Evolutionary conservation across 2,888 invertebrate genomes (phyloP).

Genomic region (Trypoxylon attenuatum): DNA sequence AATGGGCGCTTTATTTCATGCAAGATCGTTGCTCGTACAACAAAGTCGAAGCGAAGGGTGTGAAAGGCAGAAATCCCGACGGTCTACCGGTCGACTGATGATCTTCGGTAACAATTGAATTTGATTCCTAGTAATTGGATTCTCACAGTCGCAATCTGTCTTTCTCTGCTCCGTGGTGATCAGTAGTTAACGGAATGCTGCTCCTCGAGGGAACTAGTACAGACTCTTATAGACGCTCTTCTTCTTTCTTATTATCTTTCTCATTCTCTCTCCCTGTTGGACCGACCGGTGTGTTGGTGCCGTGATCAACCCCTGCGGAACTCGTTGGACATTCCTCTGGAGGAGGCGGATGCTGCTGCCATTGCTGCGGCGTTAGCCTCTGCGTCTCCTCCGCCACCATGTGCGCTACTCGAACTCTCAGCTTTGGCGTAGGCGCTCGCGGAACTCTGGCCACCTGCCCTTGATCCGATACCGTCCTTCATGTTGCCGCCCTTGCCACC

Average conservation of each 20-base stretch:
- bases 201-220: too few species aligned
- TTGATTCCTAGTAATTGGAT: slow-evolving; percentile 22
- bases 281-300: neutral
- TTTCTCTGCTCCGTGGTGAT: slow-evolving; percentile 7
- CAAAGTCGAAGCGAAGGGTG: neutral
- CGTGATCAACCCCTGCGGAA: neutral
- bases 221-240: too few species aligned
- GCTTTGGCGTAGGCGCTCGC: neutral
- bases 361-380: neutral
- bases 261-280: neutral
- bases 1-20: slow-evolving; percentile 18
- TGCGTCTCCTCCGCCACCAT: neutral
- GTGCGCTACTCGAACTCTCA: neutral
- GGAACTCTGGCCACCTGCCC: neutral
- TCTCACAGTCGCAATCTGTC: slow-evolving; percentile 9
- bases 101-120: slow-evolving; percentile 37
- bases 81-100: neutral
- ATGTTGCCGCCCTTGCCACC: neutral
- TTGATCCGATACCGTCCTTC: neutral
- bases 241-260: too few species aligned
- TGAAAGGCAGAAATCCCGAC: neutral
- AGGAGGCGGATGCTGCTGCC: neutral
- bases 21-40: slow-evolving; percentile 9
- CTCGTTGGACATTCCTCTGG: neutral
- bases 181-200: neutral